phyloP scores from a whole-genome alignment of 2,888 invertebrate genomes.

The Drosophila mimetica region DNA sequence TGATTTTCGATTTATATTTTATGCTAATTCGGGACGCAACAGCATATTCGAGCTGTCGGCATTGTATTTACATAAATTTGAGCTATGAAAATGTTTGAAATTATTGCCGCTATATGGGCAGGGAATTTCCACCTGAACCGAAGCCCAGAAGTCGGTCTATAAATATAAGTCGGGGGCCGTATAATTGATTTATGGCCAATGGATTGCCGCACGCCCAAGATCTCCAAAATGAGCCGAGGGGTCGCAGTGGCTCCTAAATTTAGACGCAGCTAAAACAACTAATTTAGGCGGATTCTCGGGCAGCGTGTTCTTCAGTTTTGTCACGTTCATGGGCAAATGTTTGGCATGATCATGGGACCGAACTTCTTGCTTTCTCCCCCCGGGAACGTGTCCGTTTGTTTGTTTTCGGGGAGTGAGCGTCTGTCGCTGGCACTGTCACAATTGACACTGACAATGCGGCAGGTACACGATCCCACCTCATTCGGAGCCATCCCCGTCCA shows the following conservation, averaged over 20 bases:
- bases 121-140: constrained; percentile 39
- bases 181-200: constrained; percentile 81
- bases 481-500: background rate
- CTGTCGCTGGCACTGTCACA: constrained; percentile 65
- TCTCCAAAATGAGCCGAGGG: constrained; percentile 10
- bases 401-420: constrained; percentile 58
- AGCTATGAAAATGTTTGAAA: constrained; percentile 60
- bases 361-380: background rate
- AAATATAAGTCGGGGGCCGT: constrained; percentile 57
- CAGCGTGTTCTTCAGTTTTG: constrained; percentile 81
- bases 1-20: constrained; percentile 67
- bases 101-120: constrained; percentile 41
- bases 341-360: constrained; percentile 51
- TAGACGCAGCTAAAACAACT: constrained; percentile 74
- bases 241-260: constrained; percentile 59
- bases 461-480: constrained; percentile 61
- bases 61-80: constrained; percentile 47
- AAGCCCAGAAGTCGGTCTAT: constrained; percentile 40
- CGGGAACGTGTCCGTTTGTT: constrained; percentile 73
- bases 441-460: constrained; percentile 78
- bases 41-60: constrained; percentile 54
- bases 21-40: constrained; percentile 44
- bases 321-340: constrained; percentile 82
- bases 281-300: constrained; percentile 63
- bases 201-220: constrained; percentile 64